Conservation (phyloP, 1,140 invertebrate genomes). For the Papilio polyxenes region DNA sequence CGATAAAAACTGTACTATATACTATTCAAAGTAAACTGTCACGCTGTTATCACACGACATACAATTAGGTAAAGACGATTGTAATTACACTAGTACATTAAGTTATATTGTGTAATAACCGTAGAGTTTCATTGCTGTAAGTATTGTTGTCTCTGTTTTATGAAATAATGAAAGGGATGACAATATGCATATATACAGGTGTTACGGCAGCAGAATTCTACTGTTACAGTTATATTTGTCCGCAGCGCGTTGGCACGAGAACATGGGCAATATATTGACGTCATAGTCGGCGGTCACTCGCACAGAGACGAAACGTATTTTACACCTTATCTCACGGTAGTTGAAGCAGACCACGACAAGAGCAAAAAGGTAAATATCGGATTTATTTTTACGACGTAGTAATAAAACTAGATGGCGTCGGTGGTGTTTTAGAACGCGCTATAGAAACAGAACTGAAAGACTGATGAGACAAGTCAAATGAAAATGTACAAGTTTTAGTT, state of each 20-base stretch:
- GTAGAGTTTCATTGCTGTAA: neutral
- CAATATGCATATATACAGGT: neutral
- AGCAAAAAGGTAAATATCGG: slow-evolving; percentile 67
- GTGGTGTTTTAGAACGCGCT: neutral
- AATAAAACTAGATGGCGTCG: neutral
- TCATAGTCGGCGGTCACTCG: slow-evolving; percentile 92
- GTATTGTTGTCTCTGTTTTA: neutral
- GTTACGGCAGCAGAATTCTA: no score
- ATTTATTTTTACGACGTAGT: neutral
- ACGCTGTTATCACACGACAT: neutral
- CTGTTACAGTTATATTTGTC: slow-evolving; percentile 17
- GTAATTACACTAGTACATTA: slow-evolving; percentile 29
- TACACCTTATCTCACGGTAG: slow-evolving; percentile 82
- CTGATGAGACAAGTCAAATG: neutral
- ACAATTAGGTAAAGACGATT: slow-evolving; percentile 5
- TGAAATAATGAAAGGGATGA: neutral
- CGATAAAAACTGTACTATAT: neutral
- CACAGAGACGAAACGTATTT: slow-evolving; percentile 83
- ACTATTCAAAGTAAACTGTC: neutral
- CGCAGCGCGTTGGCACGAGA: slow-evolving; percentile 83
- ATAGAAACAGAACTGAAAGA: neutral
- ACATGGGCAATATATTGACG: slow-evolving; percentile 83
- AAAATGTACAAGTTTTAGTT: no score
- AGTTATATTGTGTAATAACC: neutral
- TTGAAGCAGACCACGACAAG: slow-evolving; percentile 77